A percentile compares a stretch with the other conserved stretches of the same genome.
These are phyloP conservation scores for Campoletis raptor DNA, from an alignment of 2,888 invertebrate species.

Conservation along the genomic window DNA sequence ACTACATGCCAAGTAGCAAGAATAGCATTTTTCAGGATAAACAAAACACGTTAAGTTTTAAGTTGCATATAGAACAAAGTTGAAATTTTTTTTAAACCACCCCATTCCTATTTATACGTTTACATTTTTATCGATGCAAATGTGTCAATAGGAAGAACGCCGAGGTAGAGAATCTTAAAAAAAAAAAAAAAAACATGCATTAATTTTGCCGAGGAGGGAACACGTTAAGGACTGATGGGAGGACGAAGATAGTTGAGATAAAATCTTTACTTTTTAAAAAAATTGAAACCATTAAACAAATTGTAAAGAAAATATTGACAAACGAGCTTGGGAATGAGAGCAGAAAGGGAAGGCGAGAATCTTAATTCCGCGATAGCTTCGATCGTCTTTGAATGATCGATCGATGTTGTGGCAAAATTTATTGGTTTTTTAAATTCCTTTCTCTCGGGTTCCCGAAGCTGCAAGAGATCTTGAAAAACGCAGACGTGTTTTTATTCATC, in stretches of 20 bases:
- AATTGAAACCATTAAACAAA: background rate
- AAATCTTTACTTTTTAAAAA: constrained; percentile 3
- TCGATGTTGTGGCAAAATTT: background rate
- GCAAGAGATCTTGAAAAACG: background rate
- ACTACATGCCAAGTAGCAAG: background rate
- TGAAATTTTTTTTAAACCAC: constrained; percentile 19
- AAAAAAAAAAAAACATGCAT: background rate
- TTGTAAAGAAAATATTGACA: background rate
- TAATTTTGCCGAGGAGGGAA: constrained; percentile 67
- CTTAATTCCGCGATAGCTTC: background rate
- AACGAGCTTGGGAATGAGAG: constrained; percentile 36
- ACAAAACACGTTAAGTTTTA: constrained; percentile 43
- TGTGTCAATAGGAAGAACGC: background rate
- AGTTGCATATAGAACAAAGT: constrained; percentile 57
- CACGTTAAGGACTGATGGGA: constrained; percentile 63
- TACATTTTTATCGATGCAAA: constrained; percentile 1
- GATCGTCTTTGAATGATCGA: constrained; percentile 22
- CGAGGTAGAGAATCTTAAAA: constrained; percentile 11
- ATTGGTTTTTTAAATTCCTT: background rate
- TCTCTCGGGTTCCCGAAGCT: background rate
- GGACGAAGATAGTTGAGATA: constrained; percentile 40
- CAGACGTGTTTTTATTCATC: background rate
- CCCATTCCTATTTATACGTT: background rate
- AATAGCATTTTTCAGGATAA: constrained; percentile 29
- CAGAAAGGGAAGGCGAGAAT: constrained; percentile 2